Conservation (phyloP, 2,113 vertebrate genomes). For the Pipra filicauda region DNA sequence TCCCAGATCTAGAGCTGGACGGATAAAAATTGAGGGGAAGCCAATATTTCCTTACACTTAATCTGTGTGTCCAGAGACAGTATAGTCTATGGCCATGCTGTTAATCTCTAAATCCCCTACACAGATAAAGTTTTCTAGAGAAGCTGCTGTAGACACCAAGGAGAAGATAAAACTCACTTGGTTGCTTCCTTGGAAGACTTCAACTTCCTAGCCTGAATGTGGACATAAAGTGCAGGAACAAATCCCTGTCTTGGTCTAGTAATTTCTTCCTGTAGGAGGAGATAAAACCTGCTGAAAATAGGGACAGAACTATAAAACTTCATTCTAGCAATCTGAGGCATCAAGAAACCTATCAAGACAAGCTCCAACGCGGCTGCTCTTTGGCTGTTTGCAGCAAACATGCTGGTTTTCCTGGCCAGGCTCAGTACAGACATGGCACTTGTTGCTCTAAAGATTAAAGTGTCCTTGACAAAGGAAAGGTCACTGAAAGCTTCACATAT, state of each 20-base stretch:
- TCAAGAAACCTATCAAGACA: not conserved
- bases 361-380: not conserved
- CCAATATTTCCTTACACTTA: constrained; percentile 16
- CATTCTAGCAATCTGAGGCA: not conserved
- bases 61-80: constrained; percentile 16
- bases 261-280: constrained; percentile 18
- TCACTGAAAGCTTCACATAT: not conserved
- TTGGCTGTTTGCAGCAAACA: not conserved
- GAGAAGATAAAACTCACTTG: constrained; percentile 28
- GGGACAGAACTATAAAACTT: not conserved
- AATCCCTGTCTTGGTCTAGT: not conserved
- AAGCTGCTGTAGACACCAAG: not conserved
- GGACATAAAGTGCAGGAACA: not conserved
- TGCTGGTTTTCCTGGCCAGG: not conserved
- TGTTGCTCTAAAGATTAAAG: not conserved
- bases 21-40: not conserved
- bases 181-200: not conserved
- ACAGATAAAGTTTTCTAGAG: constrained; percentile 45
- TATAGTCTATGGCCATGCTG: not conserved
- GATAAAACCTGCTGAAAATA: constrained; percentile 1
- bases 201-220: not conserved
- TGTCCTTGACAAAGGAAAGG: not conserved
- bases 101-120: constrained; percentile 21
- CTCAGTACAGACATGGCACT: accelerated
- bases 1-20: constrained; percentile 7